phyloP scores from a whole-genome alignment of 1,140 invertebrate genomes.

The Bombus picipes region DNA sequence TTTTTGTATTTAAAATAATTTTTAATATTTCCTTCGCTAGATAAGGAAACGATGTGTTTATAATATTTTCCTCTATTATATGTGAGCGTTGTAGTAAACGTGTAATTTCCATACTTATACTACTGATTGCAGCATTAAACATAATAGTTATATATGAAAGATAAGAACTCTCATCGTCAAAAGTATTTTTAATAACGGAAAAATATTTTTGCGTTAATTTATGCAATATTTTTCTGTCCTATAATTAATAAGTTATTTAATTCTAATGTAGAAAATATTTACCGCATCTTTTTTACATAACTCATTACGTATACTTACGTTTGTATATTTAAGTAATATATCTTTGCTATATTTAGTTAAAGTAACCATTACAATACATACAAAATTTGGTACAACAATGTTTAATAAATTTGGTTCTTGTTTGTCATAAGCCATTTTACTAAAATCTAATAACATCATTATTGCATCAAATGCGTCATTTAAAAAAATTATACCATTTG shows the following conservation, averaged over 20 bases:
- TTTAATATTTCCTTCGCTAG: conserved; percentile 59
- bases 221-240: conserved; percentile 58
- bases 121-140: conserved; percentile 61
- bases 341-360: conserved; percentile 50
- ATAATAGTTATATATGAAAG: conserved; percentile 57
- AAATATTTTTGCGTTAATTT: conserved; percentile 58
- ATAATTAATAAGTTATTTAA: conserved; percentile 37
- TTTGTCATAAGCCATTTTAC: conserved; percentile 56
- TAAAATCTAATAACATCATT: conserved; percentile 56
- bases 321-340: conserved; percentile 41
- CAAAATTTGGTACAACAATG: conserved; percentile 52
- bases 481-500: conserved; percentile 59
- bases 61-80: conserved; percentile 5
- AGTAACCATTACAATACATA: conserved; percentile 57
- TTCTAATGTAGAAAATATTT: background rate
- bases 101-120: conserved; percentile 60
- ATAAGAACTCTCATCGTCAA: conserved; percentile 5
- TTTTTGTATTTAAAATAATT: conserved; percentile 53
- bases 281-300: background rate
- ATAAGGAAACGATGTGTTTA: conserved; percentile 51
- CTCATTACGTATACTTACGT: conserved; percentile 46
- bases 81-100: background rate
- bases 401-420: conserved; percentile 55
- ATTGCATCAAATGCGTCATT: conserved; percentile 59
- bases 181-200: conserved; percentile 10